Percentiles rank a stretch among this genome's conserved stretches.
These are phyloP conservation scores for Atherix ibis DNA, from an alignment of 2,888 invertebrate genomes.

Conservation along the genomic window DNA sequence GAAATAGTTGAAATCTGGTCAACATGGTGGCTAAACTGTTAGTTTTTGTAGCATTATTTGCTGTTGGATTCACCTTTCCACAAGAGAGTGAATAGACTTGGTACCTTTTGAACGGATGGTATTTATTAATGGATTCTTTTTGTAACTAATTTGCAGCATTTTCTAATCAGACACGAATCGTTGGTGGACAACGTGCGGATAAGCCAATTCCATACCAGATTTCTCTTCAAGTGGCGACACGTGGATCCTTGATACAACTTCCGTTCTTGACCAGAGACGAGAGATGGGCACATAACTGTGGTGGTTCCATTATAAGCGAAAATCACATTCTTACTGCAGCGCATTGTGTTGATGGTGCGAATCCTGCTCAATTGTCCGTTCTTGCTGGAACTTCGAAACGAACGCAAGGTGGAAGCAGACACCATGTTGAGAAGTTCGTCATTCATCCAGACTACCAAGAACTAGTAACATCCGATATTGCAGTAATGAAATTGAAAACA, in stretches of 20 bases:
- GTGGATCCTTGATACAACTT: conserved; percentile 2
- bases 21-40: too few relatives aligned
- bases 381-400: conserved; percentile 12
- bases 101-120: too few relatives aligned
- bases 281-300: conserved; percentile 24
- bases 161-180: conserved; percentile 9
- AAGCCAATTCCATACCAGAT: conserved; percentile 27
- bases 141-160: conserved; percentile 3
- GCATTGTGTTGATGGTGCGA: conserved; percentile 26
- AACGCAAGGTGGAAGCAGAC: conserved; percentile 17
- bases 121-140: too few relatives aligned
- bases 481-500: conserved; percentile 23
- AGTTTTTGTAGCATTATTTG: too few relatives aligned
- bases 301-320: conserved; percentile 27
- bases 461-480: conserved; percentile 26
- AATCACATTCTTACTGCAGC: conserved; percentile 28
- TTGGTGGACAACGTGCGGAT: conserved; percentile 13
- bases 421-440: conserved; percentile 20
- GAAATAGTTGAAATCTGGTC: too few relatives aligned
- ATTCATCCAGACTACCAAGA: conserved; percentile 26
- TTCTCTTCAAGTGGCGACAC: conserved; percentile 16
- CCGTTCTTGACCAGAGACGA: conserved; percentile 13
- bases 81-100: too few relatives aligned
- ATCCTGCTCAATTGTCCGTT: conserved; percentile 18
- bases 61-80: too few relatives aligned